These are phyloP conservation scores for Ondatra zibethicus DNA, from an alignment of 2,113 vertebrate species.

Conservation along the genomic window DNA sequence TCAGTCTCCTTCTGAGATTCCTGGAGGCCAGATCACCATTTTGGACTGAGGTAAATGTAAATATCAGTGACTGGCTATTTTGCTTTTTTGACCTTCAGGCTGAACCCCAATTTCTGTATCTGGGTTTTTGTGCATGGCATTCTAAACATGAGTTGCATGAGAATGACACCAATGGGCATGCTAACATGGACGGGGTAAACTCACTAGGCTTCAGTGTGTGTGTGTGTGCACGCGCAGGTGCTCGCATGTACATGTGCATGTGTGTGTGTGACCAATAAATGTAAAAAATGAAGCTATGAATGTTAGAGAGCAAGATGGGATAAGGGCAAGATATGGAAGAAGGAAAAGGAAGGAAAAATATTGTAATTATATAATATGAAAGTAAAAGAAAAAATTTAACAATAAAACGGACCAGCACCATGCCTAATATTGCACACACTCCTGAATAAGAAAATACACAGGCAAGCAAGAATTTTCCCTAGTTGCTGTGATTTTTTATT, in stretches of 20 bases:
- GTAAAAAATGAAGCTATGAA: background rate
- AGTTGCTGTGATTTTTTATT: background rate
- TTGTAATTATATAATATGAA: background rate
- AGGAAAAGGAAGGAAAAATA: background rate
- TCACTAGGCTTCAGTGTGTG: background rate
- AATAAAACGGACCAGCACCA: background rate
- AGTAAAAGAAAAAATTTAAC: background rate
- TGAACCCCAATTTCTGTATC: no score
- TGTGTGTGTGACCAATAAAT: background rate
- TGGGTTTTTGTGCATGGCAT: no score
- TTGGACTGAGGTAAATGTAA: no score
- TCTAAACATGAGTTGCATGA: background rate
- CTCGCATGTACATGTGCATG: background rate
- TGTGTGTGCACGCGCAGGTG: background rate
- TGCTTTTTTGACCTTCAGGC: no score
- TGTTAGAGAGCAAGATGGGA: background rate
- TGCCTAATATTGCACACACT: background rate
- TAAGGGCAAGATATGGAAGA: background rate
- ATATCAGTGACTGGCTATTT: no score
- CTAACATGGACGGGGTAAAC: background rate
- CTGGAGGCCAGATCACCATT: no score
- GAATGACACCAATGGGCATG: background rate
- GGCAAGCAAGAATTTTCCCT: background rate
- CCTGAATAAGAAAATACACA: background rate
- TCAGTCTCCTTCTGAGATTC: no score